Evolutionary conservation across 92 coral and sea anemone species (phyloP).

Genomic region (Epizoanthus fatuus): DNA sequence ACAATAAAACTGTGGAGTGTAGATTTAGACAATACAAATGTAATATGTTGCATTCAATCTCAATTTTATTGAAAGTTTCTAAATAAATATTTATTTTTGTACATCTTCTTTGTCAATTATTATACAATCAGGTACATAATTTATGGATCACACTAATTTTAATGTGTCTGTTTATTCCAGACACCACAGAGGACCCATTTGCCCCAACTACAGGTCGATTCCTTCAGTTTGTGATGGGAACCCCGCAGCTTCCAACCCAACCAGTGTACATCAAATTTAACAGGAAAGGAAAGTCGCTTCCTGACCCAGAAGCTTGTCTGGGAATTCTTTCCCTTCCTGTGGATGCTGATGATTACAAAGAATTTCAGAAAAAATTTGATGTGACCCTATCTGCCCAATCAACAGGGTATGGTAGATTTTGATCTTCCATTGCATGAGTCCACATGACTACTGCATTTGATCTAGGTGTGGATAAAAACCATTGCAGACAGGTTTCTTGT

Average conservation of each 20-base stretch:
- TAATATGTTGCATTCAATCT: too few species aligned
- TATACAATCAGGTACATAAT: background rate
- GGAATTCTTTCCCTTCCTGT: constrained; percentile 55
- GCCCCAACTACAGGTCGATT: constrained; percentile 55
- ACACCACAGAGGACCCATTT: constrained; percentile 23
- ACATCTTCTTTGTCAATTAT: constrained; percentile 4
- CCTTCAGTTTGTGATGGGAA: constrained; percentile 60
- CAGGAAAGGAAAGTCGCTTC: constrained; percentile 45
- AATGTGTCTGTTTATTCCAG: background rate
- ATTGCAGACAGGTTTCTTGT: background rate
- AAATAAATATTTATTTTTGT: too few species aligned
- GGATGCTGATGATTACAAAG: constrained; percentile 26
- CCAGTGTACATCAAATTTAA: constrained; percentile 53
- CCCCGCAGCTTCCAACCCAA: constrained; percentile 41
- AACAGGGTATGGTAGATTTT: constrained; percentile 61
- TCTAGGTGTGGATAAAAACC: constrained; percentile 4
- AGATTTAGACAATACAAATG: too few species aligned
- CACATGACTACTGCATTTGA: background rate
- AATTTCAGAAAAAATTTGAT: constrained; percentile 36
- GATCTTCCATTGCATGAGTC: background rate
- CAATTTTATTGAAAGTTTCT: too few species aligned
- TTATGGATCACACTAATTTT: constrained; percentile 3
- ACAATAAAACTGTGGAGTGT: too few species aligned
- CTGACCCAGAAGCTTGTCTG: constrained; percentile 63
- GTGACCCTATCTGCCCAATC: constrained; percentile 52